Evolutionary conservation across 2,888 invertebrate genomes (phyloP), one percentile per base, ranked within the genome.

Genomic region (Erebia palarica): DNA sequence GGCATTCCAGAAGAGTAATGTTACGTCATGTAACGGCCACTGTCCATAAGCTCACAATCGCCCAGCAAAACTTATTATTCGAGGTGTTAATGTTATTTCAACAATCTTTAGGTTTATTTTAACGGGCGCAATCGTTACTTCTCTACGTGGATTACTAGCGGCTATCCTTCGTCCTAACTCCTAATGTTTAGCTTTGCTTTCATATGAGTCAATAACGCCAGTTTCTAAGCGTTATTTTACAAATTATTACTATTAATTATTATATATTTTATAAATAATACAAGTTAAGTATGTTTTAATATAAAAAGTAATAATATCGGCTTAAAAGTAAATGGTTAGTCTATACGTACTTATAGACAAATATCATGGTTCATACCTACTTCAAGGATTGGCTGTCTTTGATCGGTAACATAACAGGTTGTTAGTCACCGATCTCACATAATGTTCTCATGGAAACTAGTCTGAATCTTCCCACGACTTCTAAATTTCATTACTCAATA

Each of bases 1-100:
- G 79, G 78, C 84, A 83, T 84, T 84, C 84, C 83, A 70, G 74
- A 75, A 75, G 75, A 75, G 75, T 75, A 76, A 64, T 71, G 76
- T 84, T 82, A 82, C 83, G 82, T 83, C 81, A 84, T 80, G 76
- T 78, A 82, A 80, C 82, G 79, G 80, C 78, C 70, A 60, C 57
- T 66, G 61, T 69, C n/a, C 47, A 79, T 72, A 75, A 70, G 77
- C 63, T 74, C 64, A 80, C 72, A 75, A 77, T 75, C 68, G 77
- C 75, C 49, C 21, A 70, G 74, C 76, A 75, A 58, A 61, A 65
- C 53, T 67, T 65, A 47, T 51, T 13, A 65, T 64, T 66, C 63
- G 68, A 70, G 63, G 60, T 70, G 69, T 70, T 71, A 57, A 57
- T 70, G 69, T 70, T 71, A 57, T 72, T 74, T 68, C 53, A 69